These are phyloP conservation scores for Philereme vetulata DNA, from an alignment of 2,888 invertebrate genomes.

Conservation along the genomic window DNA sequence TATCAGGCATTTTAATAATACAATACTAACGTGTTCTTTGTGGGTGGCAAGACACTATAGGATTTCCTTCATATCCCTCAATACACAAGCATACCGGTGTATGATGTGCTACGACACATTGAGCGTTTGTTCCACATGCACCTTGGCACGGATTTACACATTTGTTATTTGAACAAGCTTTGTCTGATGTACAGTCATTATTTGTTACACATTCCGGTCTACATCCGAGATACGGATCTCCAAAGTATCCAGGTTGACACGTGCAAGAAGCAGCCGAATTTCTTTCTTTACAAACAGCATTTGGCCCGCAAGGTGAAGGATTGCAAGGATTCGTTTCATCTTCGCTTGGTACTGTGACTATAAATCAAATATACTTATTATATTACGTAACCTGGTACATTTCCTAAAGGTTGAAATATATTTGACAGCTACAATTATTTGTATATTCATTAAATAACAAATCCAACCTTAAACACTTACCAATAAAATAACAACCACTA, in stretches of 20 bases:
- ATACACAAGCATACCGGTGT: constrained; percentile 91
- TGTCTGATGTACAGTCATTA: constrained; percentile 89
- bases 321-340: constrained; percentile 90
- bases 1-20: not conserved
- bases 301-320: constrained; percentile 94
- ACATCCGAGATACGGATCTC: constrained; percentile 94
- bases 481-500: constrained; percentile 86
- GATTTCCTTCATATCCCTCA: constrained; percentile 91
- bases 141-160: constrained; percentile 93
- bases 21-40: constrained; percentile 70
- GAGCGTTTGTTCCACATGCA: constrained; percentile 91
- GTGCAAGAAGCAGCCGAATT: constrained; percentile 93
- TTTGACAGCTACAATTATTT: not conserved
- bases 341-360: constrained; percentile 85
- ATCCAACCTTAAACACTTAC: constrained; percentile 51
- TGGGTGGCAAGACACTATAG: constrained; percentile 83
- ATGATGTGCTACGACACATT: constrained; percentile 92
- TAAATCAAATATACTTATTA: constrained; percentile 32
- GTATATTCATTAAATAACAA: not conserved
- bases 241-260: constrained; percentile 92
- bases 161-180: constrained; percentile 93
- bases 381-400: not conserved
- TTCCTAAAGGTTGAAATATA: not conserved
- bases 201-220: constrained; percentile 93
- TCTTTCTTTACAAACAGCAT: constrained; percentile 92